phyloP scores from a whole-genome alignment of 2,888 invertebrate genomes.

The Prosapia bicincta region DNA sequence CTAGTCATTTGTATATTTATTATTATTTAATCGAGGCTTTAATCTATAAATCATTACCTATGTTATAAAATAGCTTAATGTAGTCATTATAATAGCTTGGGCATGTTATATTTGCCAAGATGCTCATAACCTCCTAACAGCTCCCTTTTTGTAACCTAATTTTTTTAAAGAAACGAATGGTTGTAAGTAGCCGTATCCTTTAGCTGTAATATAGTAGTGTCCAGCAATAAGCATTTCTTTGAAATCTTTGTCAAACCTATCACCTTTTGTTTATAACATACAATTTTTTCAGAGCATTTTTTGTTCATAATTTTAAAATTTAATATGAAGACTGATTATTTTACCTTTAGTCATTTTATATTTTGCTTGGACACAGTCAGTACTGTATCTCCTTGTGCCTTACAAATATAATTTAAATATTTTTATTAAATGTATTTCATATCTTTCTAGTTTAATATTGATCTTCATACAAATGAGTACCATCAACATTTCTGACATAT shows the following conservation, averaged over 20 bases:
- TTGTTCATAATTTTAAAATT: neutral
- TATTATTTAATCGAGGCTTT: neutral
- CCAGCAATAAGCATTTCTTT: neutral
- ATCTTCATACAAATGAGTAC: neutral
- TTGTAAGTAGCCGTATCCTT: neutral
- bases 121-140: constrained; percentile 10
- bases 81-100: neutral
- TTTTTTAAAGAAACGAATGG: neutral
- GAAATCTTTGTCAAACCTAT: neutral
- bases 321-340: neutral
- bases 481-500: neutral
- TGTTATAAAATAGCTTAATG: neutral
- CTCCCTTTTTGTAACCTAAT: constrained; percentile 16
- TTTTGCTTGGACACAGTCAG: neutral
- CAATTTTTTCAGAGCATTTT: neutral
- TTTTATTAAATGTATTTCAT: too few species aligned
- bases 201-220: neutral
- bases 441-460: neutral
- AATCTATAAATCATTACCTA: neutral
- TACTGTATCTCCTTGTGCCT: neutral
- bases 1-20: neutral
- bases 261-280: neutral
- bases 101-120: constrained; percentile 6
- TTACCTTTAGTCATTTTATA: neutral
- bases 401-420: neutral